phyloP scores from a whole-genome alignment of 2,888 invertebrate genomes.

The Catocala sponsa region DNA sequence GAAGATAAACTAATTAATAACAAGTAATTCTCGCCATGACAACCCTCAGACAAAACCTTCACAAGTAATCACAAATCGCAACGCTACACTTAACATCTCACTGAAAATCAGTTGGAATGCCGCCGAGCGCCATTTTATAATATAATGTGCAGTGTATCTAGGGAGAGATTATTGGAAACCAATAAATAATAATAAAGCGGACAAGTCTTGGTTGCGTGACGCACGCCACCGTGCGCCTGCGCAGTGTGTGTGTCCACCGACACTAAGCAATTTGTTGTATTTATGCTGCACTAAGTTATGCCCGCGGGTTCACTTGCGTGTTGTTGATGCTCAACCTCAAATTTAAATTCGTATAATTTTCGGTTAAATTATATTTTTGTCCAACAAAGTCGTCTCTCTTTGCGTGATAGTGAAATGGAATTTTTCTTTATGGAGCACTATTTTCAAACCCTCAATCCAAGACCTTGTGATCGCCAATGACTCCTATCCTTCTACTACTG shows the following conservation, averaged over 20 bases:
- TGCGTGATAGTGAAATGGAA: no score
- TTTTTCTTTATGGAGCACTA: no score
- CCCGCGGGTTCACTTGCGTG: no score
- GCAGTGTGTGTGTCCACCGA: conserved; percentile 15
- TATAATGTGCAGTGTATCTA: conserved; percentile 65
- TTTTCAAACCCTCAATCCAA: no score
- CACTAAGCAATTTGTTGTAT: conserved; percentile 15
- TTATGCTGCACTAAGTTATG: conserved; percentile 5
- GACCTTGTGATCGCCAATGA: no score
- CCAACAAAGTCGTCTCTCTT: no score
- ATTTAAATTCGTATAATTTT: no score
- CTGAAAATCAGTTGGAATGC: conserved; percentile 61
- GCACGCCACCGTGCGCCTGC: conserved; percentile 20
- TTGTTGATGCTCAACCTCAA: no score
- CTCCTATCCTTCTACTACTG: no score
- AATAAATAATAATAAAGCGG: conserved; percentile 86
- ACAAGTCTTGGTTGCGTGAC: conserved; percentile 62
- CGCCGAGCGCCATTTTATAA: conserved; percentile 63
- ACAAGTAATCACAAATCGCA: conserved; percentile 35
- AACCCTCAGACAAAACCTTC: conserved; percentile 16
- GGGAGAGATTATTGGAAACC: conserved; percentile 76
- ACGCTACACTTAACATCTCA: conserved; percentile 53
- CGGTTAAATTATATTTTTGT: no score
- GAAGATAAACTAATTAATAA: neutral
- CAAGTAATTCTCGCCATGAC: neutral